phyloP scores from a whole-genome alignment of 2,797 vertebrate genomes.

The Sebastes steindachneri region DNA sequence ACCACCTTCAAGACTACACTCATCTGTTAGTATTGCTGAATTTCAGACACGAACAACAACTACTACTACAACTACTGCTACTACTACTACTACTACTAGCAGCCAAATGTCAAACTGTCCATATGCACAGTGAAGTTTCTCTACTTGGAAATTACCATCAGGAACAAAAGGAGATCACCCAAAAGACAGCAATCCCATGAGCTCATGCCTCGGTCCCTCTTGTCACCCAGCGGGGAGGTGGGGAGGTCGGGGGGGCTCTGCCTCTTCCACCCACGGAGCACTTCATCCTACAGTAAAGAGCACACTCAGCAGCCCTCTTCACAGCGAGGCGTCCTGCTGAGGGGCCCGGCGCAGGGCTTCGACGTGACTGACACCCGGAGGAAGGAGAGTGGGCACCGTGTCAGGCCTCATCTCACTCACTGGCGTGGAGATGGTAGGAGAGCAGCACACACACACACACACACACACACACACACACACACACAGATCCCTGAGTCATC shows the following conservation, averaged over 20 bases:
- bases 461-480: slow-evolving; percentile 23
- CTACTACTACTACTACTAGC: too few species aligned
- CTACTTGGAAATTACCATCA: slow-evolving; percentile 2
- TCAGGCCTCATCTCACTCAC: slow-evolving; percentile 77
- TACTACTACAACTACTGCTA: neutral
- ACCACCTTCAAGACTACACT: neutral
- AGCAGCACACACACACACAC: slow-evolving; percentile 22
- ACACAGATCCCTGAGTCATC: slow-evolving; percentile 66
- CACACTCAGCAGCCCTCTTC: slow-evolving; percentile 60
- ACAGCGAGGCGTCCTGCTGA: slow-evolving; percentile 56
- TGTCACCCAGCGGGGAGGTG: slow-evolving; percentile 11
- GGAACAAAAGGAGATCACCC: slow-evolving; percentile 16
- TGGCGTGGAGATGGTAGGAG: slow-evolving; percentile 46
- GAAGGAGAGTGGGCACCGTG: slow-evolving; percentile 71
- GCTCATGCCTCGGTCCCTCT: slow-evolving; percentile 4
- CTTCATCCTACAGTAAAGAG: slow-evolving; percentile 57
- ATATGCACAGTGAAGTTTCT: neutral
- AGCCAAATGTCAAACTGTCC: slow-evolving; percentile 14
- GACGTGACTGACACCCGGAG: slow-evolving; percentile 74
- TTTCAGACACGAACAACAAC: neutral
- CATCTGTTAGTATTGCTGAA: neutral
- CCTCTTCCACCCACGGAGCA: slow-evolving; percentile 45
- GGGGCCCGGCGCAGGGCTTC: slow-evolving; percentile 26
- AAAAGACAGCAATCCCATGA: slow-evolving; percentile 27
- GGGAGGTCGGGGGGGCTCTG: neutral